These are phyloP conservation scores for Xiphophorus birchmanni DNA, from an alignment of 2,797 vertebrate genomes.

Conservation along the genomic window DNA sequence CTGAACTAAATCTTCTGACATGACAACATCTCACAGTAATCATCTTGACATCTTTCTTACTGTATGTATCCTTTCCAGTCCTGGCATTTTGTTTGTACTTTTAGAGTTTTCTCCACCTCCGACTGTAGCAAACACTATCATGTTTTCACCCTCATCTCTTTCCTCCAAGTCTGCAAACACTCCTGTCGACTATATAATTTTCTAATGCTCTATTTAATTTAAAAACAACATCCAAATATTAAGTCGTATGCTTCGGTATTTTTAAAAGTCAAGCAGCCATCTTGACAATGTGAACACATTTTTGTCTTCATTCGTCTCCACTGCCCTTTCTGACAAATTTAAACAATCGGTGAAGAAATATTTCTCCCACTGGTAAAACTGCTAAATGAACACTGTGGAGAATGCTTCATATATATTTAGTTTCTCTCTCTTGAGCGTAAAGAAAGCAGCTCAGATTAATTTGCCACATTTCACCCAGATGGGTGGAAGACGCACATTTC, in stretches of 20 bases:
- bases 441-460: constrained; percentile 26
- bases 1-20: not conserved
- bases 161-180: not conserved
- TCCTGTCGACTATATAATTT: not conserved
- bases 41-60: not conserved
- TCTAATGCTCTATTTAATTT: not conserved
- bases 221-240: not conserved
- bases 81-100: not conserved
- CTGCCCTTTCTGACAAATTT: constrained; percentile 19
- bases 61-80: not conserved
- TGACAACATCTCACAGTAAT: not conserved
- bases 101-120: not conserved
- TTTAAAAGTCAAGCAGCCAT: not conserved
- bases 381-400: constrained; percentile 1
- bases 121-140: not conserved
- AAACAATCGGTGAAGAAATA: constrained; percentile 6
- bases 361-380: constrained; percentile 20
- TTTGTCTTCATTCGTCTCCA: not conserved
- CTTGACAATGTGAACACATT: not conserved
- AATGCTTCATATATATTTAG: constrained; percentile 17
- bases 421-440: constrained; percentile 13
- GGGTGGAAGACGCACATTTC: constrained; percentile 19
- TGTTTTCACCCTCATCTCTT: not conserved
- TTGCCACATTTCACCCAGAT: not conserved
- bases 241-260: not conserved